These are phyloP conservation scores for Pelvicachromis taeniatus DNA, from an alignment of 2,113 vertebrate genomes.

Conservation along the genomic window DNA sequence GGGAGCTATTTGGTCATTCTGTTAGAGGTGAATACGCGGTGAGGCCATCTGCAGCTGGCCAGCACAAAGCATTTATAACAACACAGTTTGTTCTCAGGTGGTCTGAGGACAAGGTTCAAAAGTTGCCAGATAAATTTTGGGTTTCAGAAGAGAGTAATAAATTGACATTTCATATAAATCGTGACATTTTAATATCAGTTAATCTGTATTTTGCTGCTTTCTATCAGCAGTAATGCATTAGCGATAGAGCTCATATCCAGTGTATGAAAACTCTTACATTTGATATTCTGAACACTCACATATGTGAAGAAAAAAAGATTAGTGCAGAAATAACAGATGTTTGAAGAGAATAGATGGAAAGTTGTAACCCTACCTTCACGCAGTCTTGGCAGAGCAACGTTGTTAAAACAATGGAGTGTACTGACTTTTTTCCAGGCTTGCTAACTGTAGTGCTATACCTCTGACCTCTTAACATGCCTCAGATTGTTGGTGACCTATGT, in stretches of 20 bases:
- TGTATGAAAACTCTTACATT: not conserved
- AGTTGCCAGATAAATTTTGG: not conserved
- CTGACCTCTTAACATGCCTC: not conserved
- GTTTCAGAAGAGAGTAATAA: not conserved
- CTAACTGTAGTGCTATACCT: not conserved
- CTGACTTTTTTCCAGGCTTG: not conserved
- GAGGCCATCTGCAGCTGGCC: constrained; percentile 50
- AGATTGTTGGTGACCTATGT: not conserved
- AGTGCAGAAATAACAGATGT: not conserved
- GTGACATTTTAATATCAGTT: not conserved
- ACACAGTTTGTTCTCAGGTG: constrained; percentile 29
- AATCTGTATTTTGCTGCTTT: not conserved
- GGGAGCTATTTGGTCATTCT: constrained; percentile 35
- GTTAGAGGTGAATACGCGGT: constrained; percentile 47
- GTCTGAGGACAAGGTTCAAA: constrained; percentile 15
- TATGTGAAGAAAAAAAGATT: not conserved
- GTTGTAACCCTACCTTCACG: not conserved
- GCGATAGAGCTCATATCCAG: not conserved
- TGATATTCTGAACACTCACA: not conserved
- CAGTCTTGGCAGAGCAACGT: not conserved
- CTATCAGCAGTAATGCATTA: not conserved
- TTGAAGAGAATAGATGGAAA: not conserved
- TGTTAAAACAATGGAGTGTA: not conserved
- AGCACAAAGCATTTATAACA: constrained; percentile 1
- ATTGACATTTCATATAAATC: not conserved